Evolutionary conservation across 2,888 invertebrate species (phyloP).

Genomic region (Chironomus tentans): DNA sequence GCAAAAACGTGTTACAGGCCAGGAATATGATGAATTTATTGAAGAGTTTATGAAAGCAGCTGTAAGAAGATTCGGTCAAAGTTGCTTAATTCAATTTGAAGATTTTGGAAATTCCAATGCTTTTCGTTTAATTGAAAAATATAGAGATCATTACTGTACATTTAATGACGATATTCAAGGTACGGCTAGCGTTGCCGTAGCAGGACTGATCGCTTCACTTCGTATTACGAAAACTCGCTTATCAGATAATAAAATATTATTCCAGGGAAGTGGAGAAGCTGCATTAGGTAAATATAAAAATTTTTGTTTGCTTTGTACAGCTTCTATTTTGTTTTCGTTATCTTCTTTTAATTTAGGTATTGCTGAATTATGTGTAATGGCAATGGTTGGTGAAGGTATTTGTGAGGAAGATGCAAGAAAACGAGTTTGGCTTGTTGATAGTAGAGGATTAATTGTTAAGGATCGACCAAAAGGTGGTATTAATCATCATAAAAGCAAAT

Average conservation of each 20-base stretch:
- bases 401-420: slow-evolving; percentile 62
- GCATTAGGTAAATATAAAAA: slow-evolving; percentile 49
- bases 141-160: slow-evolving; percentile 80
- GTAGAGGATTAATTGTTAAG: slow-evolving; percentile 86
- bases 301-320: too few relatives aligned
- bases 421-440: slow-evolving; percentile 93
- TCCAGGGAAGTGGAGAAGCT: slow-evolving; percentile 97
- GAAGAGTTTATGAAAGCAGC: slow-evolving; percentile 96
- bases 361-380: slow-evolving; percentile 82
- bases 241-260: slow-evolving; percentile 77
- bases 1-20: slow-evolving; percentile 73
- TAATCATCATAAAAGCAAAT: slow-evolving; percentile 68
- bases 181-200: slow-evolving; percentile 53
- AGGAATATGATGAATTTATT: slow-evolving; percentile 81
- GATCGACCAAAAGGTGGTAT: slow-evolving; percentile 74
- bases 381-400: slow-evolving; percentile 81
- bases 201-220: slow-evolving; percentile 81
- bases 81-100: slow-evolving; percentile 87
- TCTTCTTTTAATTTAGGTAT: too few relatives aligned
- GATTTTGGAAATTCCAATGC: slow-evolving; percentile 98
- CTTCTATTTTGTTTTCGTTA: too few relatives aligned
- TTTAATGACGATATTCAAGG: slow-evolving; percentile 98
- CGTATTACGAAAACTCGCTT: slow-evolving; percentile 73
- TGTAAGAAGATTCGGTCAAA: slow-evolving; percentile 75
- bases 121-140: slow-evolving; percentile 83